phyloP scores from a whole-genome alignment of 37 sponge, comb jelly and placozoan genomes.

The Diacarnus erythraeanus region DNA sequence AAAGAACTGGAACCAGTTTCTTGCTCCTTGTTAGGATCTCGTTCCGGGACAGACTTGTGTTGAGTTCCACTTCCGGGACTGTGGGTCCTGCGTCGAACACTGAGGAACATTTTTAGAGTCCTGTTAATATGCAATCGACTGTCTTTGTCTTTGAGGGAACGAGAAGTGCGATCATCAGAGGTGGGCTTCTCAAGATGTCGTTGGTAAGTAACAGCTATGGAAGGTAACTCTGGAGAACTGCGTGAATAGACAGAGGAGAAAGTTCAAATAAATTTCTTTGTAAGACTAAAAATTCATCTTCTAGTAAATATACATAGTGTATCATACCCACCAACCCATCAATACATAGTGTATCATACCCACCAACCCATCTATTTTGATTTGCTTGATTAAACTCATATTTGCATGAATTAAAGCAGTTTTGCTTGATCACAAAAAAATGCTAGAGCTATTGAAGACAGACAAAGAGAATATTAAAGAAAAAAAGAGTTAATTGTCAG shows the following conservation, averaged over 20 bases:
- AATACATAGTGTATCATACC: no score
- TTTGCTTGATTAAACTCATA: no score
- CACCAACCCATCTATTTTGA: no score
- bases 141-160: constrained; percentile 1
- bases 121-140: constrained; percentile 12
- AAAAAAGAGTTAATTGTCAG: no score
- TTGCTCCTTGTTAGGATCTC: background rate
- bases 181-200: background rate
- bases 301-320: no score
- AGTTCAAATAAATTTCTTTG: background rate
- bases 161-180: background rate
- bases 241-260: constrained; percentile 11
- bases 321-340: no score
- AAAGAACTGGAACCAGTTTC: constrained; percentile 1
- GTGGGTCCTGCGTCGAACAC: background rate
- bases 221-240: constrained; percentile 21
- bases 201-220: constrained; percentile 35
- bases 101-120: background rate
- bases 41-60: background rate
- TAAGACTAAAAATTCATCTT: background rate
- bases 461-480: no score
- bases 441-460: no score
- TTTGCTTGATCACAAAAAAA: no score
- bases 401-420: no score
- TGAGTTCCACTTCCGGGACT: background rate